Evolutionary conservation across 2,113 vertebrate species (phyloP).

Genomic region (Salvelinus namaycush): DNA sequence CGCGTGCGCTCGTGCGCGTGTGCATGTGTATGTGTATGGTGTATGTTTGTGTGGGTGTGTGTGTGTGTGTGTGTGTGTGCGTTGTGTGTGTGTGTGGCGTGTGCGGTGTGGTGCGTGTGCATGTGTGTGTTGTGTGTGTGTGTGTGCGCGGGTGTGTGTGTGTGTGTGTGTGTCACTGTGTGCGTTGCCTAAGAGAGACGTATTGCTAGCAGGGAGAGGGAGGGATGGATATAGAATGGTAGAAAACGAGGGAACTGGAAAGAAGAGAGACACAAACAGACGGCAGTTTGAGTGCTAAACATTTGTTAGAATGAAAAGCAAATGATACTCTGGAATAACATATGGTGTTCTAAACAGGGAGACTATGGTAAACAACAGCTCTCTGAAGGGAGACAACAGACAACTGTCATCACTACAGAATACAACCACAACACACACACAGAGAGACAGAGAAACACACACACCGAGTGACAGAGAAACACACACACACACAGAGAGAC

Average conservation of each 20-base stretch:
- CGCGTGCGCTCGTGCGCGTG: neutral
- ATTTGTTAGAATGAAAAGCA: slow-evolving; percentile 36
- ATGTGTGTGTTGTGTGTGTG: slow-evolving; percentile 10
- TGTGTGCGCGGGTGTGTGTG: neutral
- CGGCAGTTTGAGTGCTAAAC: slow-evolving; percentile 1
- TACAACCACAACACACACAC: neutral
- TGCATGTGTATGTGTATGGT: no score
- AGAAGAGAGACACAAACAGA: slow-evolving; percentile 15
- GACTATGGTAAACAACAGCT: slow-evolving; percentile 22
- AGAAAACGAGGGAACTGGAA: neutral
- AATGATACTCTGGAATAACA: slow-evolving; percentile 20
- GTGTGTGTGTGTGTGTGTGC: neutral
- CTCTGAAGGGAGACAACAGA: slow-evolving; percentile 23
- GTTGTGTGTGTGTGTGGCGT: neutral
- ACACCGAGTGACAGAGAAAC: no score
- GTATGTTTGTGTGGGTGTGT: neutral
- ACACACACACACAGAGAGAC: no score
- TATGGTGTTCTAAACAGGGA: slow-evolving; percentile 29
- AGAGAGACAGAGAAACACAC: no score
- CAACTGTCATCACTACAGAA: slow-evolving; percentile 11
- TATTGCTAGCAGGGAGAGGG: neutral
- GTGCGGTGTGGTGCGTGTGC: no score
- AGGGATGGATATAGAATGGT: neutral
- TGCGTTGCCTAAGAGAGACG: neutral
- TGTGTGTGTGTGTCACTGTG: neutral